Base-by-base conservation (phyloP, 2,113 vertebrate genomes). In the Catharus fuscescens region DNA sequence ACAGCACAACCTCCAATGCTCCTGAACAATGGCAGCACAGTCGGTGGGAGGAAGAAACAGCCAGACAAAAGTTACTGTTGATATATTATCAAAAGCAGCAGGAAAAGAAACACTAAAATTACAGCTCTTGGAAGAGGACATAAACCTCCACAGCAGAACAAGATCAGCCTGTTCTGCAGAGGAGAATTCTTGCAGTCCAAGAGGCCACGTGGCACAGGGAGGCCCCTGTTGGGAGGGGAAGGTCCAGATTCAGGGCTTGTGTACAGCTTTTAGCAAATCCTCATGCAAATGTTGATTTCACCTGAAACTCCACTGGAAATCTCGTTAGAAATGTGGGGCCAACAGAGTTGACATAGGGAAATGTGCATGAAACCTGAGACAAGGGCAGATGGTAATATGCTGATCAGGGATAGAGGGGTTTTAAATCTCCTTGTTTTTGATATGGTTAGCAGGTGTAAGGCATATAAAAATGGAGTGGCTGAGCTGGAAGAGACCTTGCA, bases 111-210 rank as follows among this genome's bases (percentile, higher is more conserved):
- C 5, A 1, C 72, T 88, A 91, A 95, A 92, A 86, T 92, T 74
- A 84, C 53, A 94, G 64, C 90, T 95, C 71, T 73, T 59, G 47
- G 56, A 93, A 80, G 10, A 88, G 40, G n/a, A 78, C 82, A 52
- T 52, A 76, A 86, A 88, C 44, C 80, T 84, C 0, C 24, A 91
- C 1, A 4, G 92, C 69, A 92, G 78, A 97, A 95, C 96, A 83
- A 93, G 97, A 83, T 69, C 67, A 95, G 96, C 96, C 95, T 93
- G 97, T 96, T 97, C 91, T 79, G 94, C 93, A 86, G 19, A 85
- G 59, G 23, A 86, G 56, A 84, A 76, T 81, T 94, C 69, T 78
- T 86, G 67, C 86, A 70, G 92, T 79, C 88, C 31, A 1, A 87
- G 86, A 81, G 88, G 90, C 88, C 86, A 88, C 71, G 42, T 73